Percentiles rank a stretch among this genome's conserved stretches.
Evolutionary conservation across 2,113 vertebrate genomes (phyloP).

Genomic region (Ivindomyrus marchei): DNA sequence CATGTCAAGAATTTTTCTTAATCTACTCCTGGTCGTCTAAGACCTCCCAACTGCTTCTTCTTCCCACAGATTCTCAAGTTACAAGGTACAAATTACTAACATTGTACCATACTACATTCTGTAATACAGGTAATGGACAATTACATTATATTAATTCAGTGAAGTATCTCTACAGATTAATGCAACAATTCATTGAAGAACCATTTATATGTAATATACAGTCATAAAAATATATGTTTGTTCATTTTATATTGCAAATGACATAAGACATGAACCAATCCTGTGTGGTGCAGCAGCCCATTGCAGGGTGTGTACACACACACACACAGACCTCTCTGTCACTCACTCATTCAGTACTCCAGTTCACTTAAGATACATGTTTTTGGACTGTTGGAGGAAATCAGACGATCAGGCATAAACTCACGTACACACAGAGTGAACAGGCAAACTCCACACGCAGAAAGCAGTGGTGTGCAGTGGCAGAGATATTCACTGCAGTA

Average conservation of each 20-base stretch:
- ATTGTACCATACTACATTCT: not conserved
- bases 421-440: too few species aligned
- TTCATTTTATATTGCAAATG: not conserved
- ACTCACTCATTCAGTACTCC: too few species aligned
- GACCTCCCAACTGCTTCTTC: not conserved
- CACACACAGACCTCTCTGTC: too few species aligned
- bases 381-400: too few species aligned
- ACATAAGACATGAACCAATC: not conserved
- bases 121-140: not conserved
- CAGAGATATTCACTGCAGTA: too few species aligned
- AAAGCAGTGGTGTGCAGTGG: too few species aligned
- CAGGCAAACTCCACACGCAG: too few species aligned
- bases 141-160: not conserved
- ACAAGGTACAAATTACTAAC: not conserved
- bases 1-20: not conserved
- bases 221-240: not conserved
- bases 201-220: not conserved
- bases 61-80: not conserved
- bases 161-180: not conserved
- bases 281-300: not conserved
- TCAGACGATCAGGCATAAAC: too few species aligned
- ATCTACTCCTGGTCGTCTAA: not conserved
- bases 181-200: not conserved
- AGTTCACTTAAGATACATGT: too few species aligned
- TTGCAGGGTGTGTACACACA: not conserved